Percentiles rank a stretch among this genome's conserved stretches.
Evolutionary conservation across 2,797 vertebrate species (phyloP).

Genomic region (Mormyrops boulengeri): DNA sequence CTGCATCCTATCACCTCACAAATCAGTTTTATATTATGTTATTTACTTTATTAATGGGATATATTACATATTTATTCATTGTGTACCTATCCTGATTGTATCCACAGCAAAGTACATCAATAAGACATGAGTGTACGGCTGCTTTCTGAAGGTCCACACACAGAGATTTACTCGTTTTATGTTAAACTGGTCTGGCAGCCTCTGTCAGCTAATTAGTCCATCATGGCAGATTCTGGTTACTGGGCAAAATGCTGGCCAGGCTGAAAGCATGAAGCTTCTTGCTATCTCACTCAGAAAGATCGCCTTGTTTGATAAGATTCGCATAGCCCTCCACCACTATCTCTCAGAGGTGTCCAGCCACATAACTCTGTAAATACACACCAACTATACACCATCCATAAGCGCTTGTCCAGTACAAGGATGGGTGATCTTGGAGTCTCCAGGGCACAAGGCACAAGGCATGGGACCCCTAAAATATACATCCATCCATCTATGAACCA

Average conservation of each 20-base stretch:
- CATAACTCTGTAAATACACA: constrained; percentile 11
- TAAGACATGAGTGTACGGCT: background rate
- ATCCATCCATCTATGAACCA: background rate
- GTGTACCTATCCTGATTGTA: background rate
- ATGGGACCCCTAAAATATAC: background rate
- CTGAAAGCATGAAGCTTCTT: constrained; percentile 3
- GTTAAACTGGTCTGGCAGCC: constrained; percentile 18
- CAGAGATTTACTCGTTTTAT: background rate
- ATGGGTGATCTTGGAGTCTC: background rate
- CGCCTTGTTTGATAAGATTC: constrained; percentile 40
- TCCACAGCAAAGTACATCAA: background rate
- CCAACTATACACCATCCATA: background rate
- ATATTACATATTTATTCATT: background rate
- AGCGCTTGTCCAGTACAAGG: background rate
- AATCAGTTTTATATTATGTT: background rate
- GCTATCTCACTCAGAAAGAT: constrained; percentile 1
- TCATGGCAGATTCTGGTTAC: constrained; percentile 39
- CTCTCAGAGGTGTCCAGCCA: constrained; percentile 40
- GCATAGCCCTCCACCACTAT: constrained; percentile 15
- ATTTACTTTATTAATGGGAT: background rate
- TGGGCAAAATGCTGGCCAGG: constrained; percentile 41
- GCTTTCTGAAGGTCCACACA: background rate
- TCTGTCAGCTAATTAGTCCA: constrained; percentile 40
- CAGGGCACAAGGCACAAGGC: background rate
- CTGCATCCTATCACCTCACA: background rate